Evolutionary conservation across 1,140 invertebrate species (phyloP).

Genomic region (Drosophila lini): DNA sequence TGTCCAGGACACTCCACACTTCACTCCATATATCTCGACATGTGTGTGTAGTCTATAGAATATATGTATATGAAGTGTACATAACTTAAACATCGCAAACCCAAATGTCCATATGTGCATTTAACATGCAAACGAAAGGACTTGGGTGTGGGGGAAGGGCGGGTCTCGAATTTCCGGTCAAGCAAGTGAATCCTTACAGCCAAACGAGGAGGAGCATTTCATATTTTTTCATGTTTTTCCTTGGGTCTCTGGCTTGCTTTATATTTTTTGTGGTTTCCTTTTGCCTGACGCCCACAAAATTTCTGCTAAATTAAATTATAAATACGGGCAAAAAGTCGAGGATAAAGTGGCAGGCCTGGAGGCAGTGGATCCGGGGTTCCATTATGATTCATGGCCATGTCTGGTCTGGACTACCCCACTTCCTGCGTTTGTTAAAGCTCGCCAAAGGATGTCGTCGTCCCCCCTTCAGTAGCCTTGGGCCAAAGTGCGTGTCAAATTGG

Average conservation of each 20-base stretch:
- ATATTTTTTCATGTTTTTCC: constrained; percentile 41
- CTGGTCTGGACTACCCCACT: constrained; percentile 37
- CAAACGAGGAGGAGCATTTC: constrained; percentile 42
- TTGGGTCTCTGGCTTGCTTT: constrained; percentile 32
- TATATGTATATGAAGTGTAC: constrained; percentile 51
- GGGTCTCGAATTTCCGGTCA: constrained; percentile 78
- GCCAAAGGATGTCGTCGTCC: constrained; percentile 43
- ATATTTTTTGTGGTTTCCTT: constrained; percentile 57
- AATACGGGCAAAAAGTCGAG: constrained; percentile 75
- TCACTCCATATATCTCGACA: constrained; percentile 34
- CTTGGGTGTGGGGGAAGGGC: not conserved
- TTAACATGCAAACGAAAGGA: constrained; percentile 73
- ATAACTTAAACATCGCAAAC: constrained; percentile 64
- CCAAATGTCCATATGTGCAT: constrained; percentile 72
- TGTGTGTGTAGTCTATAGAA: constrained; percentile 34
- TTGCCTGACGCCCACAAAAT: constrained; percentile 76
- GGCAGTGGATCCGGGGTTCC: constrained; percentile 24
- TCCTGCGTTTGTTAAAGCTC: constrained; percentile 57
- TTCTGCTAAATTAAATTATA: constrained; percentile 83
- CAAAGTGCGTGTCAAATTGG: constrained; percentile 77
- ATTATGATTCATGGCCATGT: constrained; percentile 79
- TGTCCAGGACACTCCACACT: constrained; percentile 45
- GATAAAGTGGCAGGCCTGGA: constrained; percentile 55
- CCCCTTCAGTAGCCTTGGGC: constrained; percentile 22
- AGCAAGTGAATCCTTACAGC: constrained; percentile 74